phyloP scores from a whole-genome alignment of 1,140 invertebrate species.

The Cotesia chilonis region DNA sequence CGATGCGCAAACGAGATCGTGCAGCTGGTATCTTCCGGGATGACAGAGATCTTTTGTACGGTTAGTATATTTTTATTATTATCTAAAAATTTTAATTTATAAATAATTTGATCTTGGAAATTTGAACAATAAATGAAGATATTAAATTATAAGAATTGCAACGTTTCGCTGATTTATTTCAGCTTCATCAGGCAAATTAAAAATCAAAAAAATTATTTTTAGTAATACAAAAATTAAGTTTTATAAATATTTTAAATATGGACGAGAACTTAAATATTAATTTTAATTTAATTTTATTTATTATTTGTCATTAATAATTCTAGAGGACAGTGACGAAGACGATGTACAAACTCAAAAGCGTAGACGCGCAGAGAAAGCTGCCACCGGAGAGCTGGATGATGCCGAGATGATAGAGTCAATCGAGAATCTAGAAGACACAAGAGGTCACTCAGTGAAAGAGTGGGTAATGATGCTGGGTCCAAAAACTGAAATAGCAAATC shows the following conservation, averaged over 20 bases:
- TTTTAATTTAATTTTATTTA: not conserved
- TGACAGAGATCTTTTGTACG: constrained; percentile 82
- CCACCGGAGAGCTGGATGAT: constrained; percentile 81
- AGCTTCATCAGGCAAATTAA: too few relatives aligned
- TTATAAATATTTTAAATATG: too few relatives aligned
- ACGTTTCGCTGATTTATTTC: too few relatives aligned
- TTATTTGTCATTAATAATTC: constrained; percentile 36
- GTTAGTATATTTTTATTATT: constrained; percentile 46
- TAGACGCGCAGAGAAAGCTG: constrained; percentile 84
- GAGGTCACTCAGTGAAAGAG: constrained; percentile 89
- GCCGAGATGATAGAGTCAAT: constrained; percentile 93
- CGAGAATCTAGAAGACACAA: constrained; percentile 97
- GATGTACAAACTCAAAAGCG: constrained; percentile 77
- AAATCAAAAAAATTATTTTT: too few relatives aligned
- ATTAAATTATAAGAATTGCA: too few relatives aligned
- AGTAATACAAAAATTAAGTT: too few relatives aligned
- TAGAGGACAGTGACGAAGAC: constrained; percentile 71
- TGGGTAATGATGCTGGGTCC: constrained; percentile 98
- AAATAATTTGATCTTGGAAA: too few relatives aligned
- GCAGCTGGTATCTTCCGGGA: constrained; percentile 83
- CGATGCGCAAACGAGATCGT: constrained; percentile 85
- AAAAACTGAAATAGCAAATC: constrained; percentile 93
- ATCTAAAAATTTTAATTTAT: constrained; percentile 10
- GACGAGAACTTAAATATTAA: not conserved
- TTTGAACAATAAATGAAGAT: too few relatives aligned